Evolutionary conservation across 2,113 vertebrate genomes (phyloP).

Genomic region (Vidua macroura): DNA sequence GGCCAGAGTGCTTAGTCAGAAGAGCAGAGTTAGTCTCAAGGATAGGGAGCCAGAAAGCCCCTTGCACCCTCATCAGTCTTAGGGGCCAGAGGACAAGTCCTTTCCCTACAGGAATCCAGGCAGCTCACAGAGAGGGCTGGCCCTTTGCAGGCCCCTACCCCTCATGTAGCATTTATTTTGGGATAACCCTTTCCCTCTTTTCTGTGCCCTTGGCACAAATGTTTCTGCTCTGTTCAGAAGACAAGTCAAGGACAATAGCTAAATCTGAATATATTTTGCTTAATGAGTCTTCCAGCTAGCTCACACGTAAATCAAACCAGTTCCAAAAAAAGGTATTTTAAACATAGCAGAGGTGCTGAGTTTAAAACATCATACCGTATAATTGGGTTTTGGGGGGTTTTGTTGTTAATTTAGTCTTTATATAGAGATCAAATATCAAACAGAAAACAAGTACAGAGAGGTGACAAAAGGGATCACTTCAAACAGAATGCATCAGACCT

Average conservation of each 20-base stretch:
- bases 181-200: neutral
- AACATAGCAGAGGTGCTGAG: neutral
- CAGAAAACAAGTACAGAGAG: neutral
- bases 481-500: neutral
- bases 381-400: fast-evolving
- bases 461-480: neutral
- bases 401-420: neutral
- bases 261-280: neutral
- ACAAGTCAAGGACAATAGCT: neutral
- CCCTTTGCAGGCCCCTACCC: neutral
- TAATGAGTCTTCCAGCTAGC: neutral
- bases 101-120: neutral
- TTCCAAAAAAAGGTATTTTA: neutral
- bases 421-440: neutral
- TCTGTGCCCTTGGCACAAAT: neutral
- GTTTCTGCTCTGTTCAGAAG: neutral
- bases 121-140: too few species aligned
- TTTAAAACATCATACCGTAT: neutral
- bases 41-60: neutral
- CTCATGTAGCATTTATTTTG: neutral
- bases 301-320: neutral
- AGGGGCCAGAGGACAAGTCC: neutral
- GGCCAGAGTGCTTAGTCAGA: neutral
- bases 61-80: too few species aligned
- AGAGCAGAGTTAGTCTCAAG: neutral